A percentile compares a stretch with the other conserved stretches of the same genome.
These are phyloP conservation scores for Lepidostoma basale DNA, from an alignment of 1,140 invertebrate genomes.

Conservation along the genomic window DNA sequence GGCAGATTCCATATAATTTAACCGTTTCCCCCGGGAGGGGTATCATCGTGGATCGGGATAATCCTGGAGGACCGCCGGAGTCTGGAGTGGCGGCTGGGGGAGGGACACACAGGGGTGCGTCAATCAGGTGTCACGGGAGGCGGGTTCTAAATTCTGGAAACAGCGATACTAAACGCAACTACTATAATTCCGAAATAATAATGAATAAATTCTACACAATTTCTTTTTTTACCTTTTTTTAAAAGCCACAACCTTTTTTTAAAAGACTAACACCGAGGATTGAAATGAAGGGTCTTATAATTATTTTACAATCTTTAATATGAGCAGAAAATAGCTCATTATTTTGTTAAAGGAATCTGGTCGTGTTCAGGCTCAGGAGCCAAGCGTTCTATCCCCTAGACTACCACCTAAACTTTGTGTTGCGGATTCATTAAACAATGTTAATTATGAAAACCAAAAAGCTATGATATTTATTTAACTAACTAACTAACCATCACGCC, in stretches of 20 bases:
- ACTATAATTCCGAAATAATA: not conserved
- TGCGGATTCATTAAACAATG: too few relatives aligned
- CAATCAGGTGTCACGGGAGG: constrained; percentile 32
- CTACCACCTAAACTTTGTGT: too few relatives aligned
- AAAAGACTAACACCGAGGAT: not conserved
- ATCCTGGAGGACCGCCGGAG: not conserved
- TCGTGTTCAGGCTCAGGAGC: too few relatives aligned
- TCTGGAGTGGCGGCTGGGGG: not conserved
- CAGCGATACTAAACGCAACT: not conserved
- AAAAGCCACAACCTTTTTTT: not conserved
- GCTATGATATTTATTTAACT: too few relatives aligned
- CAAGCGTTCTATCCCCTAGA: too few relatives aligned
- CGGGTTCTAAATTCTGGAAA: constrained; percentile 5
- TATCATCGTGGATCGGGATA: constrained; percentile 22
- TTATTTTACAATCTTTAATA: too few relatives aligned
- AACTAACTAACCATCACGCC: too few relatives aligned
- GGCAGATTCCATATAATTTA: constrained; percentile 30
- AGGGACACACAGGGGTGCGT: constrained; percentile 19
- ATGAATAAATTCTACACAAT: not conserved
- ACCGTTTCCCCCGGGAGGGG: constrained; percentile 25
- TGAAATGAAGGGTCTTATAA: not conserved
- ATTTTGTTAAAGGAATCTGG: too few relatives aligned
- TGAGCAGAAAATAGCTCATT: too few relatives aligned
- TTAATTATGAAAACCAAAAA: not conserved
- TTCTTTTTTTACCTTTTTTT: not conserved